Conservation (phyloP, 1,140 invertebrate genomes). For the Saxidomus purpurata region DNA sequence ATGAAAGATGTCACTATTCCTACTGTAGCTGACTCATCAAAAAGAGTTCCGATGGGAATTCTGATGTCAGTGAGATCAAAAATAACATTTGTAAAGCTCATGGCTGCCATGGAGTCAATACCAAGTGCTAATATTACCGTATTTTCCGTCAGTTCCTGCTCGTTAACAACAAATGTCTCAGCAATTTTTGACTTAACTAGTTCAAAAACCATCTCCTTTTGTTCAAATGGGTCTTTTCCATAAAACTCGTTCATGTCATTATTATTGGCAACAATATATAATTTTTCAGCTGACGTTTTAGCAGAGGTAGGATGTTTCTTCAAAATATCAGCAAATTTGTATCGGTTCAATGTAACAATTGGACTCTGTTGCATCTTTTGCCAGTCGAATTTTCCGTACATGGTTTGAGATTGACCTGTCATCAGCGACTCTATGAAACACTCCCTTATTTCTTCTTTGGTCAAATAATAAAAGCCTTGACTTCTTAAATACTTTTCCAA, state of each 20-base stretch:
- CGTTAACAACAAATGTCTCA: neutral
- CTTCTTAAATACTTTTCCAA: constrained; percentile 46
- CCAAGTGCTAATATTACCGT: neutral
- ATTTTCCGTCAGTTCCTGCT: neutral
- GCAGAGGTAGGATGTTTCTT: neutral
- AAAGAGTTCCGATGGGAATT: neutral
- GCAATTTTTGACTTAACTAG: neutral
- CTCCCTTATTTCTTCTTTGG: constrained; percentile 56
- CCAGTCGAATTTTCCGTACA: constrained; percentile 67
- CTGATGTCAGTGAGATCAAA: neutral
- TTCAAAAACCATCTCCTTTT: neutral
- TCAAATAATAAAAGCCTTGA: constrained; percentile 64
- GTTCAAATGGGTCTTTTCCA: no score
- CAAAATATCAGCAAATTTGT: neutral
- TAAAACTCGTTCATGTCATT: neutral
- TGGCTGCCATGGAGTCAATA: constrained; percentile 14
- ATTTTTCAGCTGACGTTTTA: neutral
- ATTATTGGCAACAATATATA: neutral
- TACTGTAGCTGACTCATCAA: neutral
- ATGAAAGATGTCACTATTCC: neutral
- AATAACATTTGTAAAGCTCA: constrained; percentile 1
- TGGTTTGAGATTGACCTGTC: constrained; percentile 60
- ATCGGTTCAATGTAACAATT: neutral
- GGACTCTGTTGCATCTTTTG: constrained; percentile 26
- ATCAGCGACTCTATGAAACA: constrained; percentile 63